Evolutionary conservation across 1,140 invertebrate species (phyloP).

Genomic region (Drosophila bipectinata): DNA sequence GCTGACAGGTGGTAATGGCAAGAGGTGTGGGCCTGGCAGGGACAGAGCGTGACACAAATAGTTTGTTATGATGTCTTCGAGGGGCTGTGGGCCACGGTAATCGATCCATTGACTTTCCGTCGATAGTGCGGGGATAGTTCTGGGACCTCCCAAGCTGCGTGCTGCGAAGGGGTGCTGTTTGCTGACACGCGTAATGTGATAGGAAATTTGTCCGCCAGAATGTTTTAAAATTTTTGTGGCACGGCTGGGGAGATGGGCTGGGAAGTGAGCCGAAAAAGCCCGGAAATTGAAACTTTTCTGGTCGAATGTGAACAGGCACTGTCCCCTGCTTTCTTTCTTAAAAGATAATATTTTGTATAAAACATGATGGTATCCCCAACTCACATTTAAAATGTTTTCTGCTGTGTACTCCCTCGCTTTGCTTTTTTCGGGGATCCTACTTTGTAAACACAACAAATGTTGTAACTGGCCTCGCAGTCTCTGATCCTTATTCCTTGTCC

Average conservation of each 20-base stretch:
- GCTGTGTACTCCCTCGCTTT: not conserved
- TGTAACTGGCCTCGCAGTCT: conserved; percentile 7
- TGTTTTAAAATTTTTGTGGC: conserved; percentile 19
- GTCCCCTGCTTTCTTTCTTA: not conserved
- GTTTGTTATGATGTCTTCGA: conserved; percentile 35
- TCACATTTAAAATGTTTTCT: not conserved
- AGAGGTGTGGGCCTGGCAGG: not conserved
- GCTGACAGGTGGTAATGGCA: conserved; percentile 46
- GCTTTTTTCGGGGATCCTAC: conserved; percentile 41
- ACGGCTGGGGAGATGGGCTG: not conserved
- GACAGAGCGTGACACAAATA: conserved; percentile 36
- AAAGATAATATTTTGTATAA: too few species aligned
- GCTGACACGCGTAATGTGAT: conserved; percentile 52
- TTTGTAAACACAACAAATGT: conserved; percentile 43
- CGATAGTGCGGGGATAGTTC: not conserved
- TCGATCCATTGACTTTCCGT: conserved; percentile 62
- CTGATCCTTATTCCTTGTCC: conserved; percentile 23
- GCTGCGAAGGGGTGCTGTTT: conserved; percentile 5
- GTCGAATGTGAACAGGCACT: conserved; percentile 5
- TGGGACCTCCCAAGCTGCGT: conserved; percentile 49
- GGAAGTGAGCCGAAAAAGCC: conserved; percentile 17
- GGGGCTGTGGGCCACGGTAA: conserved; percentile 40
- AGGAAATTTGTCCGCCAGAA: conserved; percentile 47
- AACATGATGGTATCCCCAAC: too few species aligned
- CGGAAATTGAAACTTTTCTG: conserved; percentile 62